Percentiles rank a stretch among this genome's conserved stretches.
Evolutionary conservation across 2,797 vertebrate genomes (phyloP).

Genomic region (Pitangus sulphuratus): DNA sequence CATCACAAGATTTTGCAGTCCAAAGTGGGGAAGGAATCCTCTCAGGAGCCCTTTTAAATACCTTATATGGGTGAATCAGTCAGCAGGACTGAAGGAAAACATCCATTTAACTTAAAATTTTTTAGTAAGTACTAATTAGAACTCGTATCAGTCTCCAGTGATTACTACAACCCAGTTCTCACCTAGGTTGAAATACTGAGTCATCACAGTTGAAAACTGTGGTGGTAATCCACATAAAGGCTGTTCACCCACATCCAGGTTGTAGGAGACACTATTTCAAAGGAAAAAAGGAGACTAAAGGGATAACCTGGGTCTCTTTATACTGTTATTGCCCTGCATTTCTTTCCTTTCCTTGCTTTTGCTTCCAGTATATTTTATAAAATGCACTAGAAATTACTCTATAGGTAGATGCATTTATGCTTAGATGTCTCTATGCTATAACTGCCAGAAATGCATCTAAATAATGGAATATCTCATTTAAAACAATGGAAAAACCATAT

Average conservation of each 20-base stretch:
- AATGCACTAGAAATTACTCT: background rate
- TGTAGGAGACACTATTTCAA: background rate
- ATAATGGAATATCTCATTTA: background rate
- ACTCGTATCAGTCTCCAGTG: background rate
- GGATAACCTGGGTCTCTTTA: background rate
- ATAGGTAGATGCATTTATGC: no score
- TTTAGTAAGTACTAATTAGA: background rate
- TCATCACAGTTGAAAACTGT: background rate
- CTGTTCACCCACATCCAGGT: background rate
- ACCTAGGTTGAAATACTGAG: background rate
- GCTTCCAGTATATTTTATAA: background rate
- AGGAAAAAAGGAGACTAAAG: background rate
- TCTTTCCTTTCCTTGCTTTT: background rate
- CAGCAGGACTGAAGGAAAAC: background rate
- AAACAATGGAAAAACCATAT: background rate
- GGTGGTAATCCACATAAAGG: background rate
- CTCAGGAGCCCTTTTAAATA: background rate
- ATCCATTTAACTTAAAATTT: background rate
- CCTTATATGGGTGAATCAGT: background rate
- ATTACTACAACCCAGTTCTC: background rate
- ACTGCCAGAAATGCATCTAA: background rate
- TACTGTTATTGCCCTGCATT: background rate
- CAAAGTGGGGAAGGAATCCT: background rate
- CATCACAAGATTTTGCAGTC: background rate
- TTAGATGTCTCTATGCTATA: background rate